These are phyloP conservation scores for Emydocephalus ijimae DNA, from an alignment of 2,113 vertebrate species.

Conservation along the genomic window DNA sequence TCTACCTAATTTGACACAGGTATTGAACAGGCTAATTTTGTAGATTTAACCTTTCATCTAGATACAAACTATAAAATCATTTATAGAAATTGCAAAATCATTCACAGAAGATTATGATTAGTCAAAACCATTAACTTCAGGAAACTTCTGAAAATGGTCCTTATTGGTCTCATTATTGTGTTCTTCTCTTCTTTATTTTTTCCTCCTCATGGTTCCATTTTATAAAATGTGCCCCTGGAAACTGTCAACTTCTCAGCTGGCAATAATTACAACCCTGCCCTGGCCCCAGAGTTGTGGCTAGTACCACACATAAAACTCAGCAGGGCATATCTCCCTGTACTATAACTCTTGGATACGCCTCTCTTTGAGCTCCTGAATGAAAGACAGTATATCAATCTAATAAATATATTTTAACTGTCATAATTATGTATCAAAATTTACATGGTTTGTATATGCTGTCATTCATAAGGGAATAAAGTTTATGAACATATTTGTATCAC, in stretches of 20 bases:
- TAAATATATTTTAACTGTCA: background rate
- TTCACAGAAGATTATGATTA: background rate
- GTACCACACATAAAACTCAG: background rate
- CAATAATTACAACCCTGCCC: background rate
- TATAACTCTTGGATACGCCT: background rate
- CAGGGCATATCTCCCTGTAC: background rate
- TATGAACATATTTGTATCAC: background rate
- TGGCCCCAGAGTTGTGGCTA: background rate
- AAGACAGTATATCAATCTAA: background rate
- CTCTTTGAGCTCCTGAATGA: background rate
- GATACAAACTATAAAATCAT: background rate
- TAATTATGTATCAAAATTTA: background rate
- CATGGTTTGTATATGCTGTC: background rate
- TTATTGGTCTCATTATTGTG: background rate
- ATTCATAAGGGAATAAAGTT: background rate
- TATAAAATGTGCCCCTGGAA: background rate
- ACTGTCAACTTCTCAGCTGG: background rate
- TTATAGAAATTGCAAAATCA: background rate
- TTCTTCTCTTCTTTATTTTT: background rate
- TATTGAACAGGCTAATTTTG: background rate
- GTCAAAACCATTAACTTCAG: background rate
- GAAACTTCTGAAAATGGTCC: background rate
- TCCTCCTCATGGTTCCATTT: background rate
- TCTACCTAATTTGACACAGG: background rate
- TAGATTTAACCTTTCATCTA: background rate